These are phyloP conservation scores for Phyllotreta striolata DNA, from an alignment of 2,888 invertebrate species.

Conservation along the genomic window DNA sequence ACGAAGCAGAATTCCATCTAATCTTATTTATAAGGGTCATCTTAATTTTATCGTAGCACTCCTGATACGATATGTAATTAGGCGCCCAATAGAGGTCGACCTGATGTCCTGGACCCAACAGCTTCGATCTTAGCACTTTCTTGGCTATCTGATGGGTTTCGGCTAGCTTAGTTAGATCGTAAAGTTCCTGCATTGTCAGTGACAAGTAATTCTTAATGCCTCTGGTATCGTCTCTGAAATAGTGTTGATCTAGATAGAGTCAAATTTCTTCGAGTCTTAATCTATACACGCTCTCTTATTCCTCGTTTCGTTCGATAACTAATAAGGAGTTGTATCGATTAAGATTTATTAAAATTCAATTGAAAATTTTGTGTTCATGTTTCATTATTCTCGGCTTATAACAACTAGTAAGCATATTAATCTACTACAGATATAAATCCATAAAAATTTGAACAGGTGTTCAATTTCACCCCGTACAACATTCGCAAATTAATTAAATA, in stretches of 20 bases:
- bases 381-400: too few relatives aligned
- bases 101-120: constrained; percentile 66
- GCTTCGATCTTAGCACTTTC: constrained; percentile 65
- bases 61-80: constrained; percentile 54
- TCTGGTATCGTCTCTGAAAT: constrained; percentile 38
- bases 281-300: not conserved
- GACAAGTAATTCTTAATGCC: constrained; percentile 45
- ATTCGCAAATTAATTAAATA: not conserved
- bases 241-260: not conserved
- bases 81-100: constrained; percentile 79
- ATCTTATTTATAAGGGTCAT: constrained; percentile 57
- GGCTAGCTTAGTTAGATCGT: constrained; percentile 35
- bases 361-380: not conserved
- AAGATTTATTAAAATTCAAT: too few relatives aligned
- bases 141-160: constrained; percentile 50
- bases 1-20: constrained; percentile 57
- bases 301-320: too few relatives aligned
- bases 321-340: not conserved
- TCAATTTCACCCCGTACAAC: too few relatives aligned
- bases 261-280: too few relatives aligned
- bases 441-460: not conserved
- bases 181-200: constrained; percentile 50
- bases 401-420: constrained; percentile 7
- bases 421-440: constrained; percentile 5
- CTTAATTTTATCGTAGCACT: constrained; percentile 54